A percentile compares a stretch with the other conserved stretches of the same genome.
phyloP scores from a whole-genome alignment of 2,888 invertebrate genomes.

The Anagyrus pseudococci region DNA sequence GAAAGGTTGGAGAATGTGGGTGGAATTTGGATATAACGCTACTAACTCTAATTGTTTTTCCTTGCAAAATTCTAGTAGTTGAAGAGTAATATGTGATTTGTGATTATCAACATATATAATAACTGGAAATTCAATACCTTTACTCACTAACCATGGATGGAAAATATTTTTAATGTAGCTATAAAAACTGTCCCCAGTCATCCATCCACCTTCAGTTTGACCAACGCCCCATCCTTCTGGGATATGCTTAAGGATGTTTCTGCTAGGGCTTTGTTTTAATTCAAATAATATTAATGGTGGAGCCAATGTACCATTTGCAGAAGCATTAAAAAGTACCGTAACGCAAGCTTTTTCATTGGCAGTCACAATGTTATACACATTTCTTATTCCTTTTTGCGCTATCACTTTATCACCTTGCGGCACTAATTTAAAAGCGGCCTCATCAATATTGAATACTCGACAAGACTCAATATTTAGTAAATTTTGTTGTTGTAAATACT shows the following conservation, averaged over 20 bases:
- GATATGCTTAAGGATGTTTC: constrained; percentile 45
- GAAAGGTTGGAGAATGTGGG: constrained; percentile 18
- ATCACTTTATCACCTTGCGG: constrained; percentile 46
- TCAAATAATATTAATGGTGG: constrained; percentile 47
- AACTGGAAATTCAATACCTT: constrained; percentile 37
- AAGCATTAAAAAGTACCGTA: constrained; percentile 46
- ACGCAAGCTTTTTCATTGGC: constrained; percentile 48
- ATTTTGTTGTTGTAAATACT: constrained; percentile 6
- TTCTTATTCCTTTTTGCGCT: constrained; percentile 46
- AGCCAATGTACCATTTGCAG: constrained; percentile 43
- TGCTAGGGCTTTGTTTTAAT: constrained; percentile 39
- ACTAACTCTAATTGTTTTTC: constrained; percentile 15
- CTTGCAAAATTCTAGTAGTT: constrained; percentile 43
- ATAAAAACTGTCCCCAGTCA: constrained; percentile 43
- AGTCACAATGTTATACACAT: constrained; percentile 43
- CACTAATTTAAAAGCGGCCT: constrained; percentile 45
- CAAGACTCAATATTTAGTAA: constrained; percentile 41
- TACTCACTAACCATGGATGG: constrained; percentile 11
- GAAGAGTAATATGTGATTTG: constrained; percentile 42
- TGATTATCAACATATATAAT: constrained; percentile 43
- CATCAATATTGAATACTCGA: constrained; percentile 42
- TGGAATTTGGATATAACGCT: constrained; percentile 18
- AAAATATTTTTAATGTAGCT: constrained; percentile 43
- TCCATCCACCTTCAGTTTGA: constrained; percentile 45
- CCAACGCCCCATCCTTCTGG: constrained; percentile 41